These are phyloP conservation scores for Homarus gammarus DNA, from an alignment of 2,888 invertebrate genomes.

Conservation along the genomic window DNA sequence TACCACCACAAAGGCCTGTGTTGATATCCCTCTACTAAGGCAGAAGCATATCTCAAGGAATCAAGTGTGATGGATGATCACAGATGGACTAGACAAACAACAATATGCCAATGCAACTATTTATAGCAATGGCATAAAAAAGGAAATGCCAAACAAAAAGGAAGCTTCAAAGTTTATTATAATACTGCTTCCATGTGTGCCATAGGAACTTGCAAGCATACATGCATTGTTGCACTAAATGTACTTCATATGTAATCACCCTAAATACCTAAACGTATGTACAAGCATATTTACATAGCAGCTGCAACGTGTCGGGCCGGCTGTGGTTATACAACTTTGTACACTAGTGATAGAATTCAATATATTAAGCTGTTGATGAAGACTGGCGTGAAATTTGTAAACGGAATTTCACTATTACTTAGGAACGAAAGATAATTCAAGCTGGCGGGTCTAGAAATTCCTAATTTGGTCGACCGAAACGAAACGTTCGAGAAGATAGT, in stretches of 20 bases:
- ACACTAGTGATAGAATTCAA: slow-evolving; percentile 43
- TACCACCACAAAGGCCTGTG: too few relatives aligned
- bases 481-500: too few relatives aligned
- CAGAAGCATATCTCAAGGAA: too few relatives aligned
- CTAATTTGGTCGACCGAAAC: background rate
- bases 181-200: slow-evolving; percentile 71
- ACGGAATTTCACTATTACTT: background rate
- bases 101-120: too few relatives aligned
- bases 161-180: slow-evolving; percentile 66
- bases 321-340: slow-evolving; percentile 54
- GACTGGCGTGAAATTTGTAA: slow-evolving; percentile 7
- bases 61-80: too few relatives aligned
- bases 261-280: slow-evolving; percentile 55
- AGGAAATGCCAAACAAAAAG: slow-evolving; percentile 9
- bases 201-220: slow-evolving; percentile 70
- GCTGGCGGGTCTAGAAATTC: background rate
- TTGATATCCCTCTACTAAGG: too few relatives aligned
- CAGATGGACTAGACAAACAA: too few relatives aligned
- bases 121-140: background rate
- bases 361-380: slow-evolving; percentile 12
- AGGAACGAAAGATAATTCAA: slow-evolving; percentile 1
- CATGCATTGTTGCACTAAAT: slow-evolving; percentile 52
- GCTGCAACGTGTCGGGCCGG: slow-evolving; percentile 26
- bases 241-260: slow-evolving; percentile 60
- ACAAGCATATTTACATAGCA: slow-evolving; percentile 65